Evolutionary conservation across 2,113 vertebrate species (phyloP), one percentile per base, ranked within the genome.

Genomic region (Marmota flaviventris): DNA sequence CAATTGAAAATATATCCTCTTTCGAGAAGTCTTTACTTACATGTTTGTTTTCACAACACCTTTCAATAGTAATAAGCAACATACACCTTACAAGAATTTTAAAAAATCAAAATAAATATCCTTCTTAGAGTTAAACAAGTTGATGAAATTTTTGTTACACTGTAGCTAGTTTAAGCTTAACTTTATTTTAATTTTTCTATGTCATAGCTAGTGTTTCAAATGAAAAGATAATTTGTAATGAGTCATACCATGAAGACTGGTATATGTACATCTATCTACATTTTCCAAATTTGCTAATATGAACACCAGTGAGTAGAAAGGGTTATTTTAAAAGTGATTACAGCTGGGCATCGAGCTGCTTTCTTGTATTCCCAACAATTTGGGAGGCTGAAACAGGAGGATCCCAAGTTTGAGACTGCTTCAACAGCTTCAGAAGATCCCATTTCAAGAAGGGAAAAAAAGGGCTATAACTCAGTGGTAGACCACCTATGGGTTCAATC

Each of bases 11-110:
- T 84, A 24, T 4, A 89, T 39, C 11, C 72, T 93, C 92, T 97
- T 45, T 8, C 0, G 45, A 69, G 48, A 96, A 87, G 77, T 37
- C 58, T 95, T 94, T 85, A 94, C 9, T 88, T 93, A 69, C 22
- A 81, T 53, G 14, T 70, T 69, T 94, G 88, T 96, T 94, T 95
- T 24, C 84, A 93, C 0, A 75, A 77, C 63, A 75, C 67, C 69
- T 91, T 96, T 75, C 32, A 93, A 93, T 95, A 79, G 11, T 89
- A 94, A 78, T 67, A 92, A 92, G n/a, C 34, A 84, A 86, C 22
- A 14, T 91, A 95, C 56, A 81, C 48, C 86, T 72, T 77, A 89
- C 2, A 79, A 37, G 48, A 83, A 70, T 78, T 42, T 88, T 56
- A 82, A 89, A 85, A 85, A 94, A 5, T 8, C 25, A 94, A 94